These are phyloP conservation scores for Drosophila varians DNA, from an alignment of 1,140 invertebrate genomes.

Conservation along the genomic window DNA sequence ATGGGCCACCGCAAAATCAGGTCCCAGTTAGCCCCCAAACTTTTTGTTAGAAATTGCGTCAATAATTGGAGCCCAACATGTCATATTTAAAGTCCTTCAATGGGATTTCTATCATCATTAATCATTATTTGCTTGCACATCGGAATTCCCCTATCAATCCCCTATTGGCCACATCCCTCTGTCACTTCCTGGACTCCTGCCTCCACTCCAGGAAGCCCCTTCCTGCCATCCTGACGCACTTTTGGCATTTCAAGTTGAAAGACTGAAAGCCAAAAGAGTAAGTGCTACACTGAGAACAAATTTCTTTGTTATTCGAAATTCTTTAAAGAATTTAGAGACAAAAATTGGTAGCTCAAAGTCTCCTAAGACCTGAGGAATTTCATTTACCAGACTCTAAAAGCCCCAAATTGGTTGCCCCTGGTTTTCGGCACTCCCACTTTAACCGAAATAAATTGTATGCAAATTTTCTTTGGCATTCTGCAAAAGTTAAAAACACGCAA, in stretches of 20 bases:
- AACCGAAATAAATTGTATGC: slow-evolving; percentile 33
- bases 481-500: slow-evolving; percentile 55
- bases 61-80: background rate
- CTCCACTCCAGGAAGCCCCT: background rate
- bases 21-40: slow-evolving; percentile 9
- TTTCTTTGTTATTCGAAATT: background rate
- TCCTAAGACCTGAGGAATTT: too few species aligned
- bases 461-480: slow-evolving; percentile 42
- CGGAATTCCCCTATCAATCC: slow-evolving; percentile 27
- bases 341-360: too few species aligned
- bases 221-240: slow-evolving; percentile 26
- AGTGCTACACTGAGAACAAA: background rate
- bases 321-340: background rate
- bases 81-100: background rate
- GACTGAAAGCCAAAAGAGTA: slow-evolving; percentile 23
- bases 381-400: too few species aligned
- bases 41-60: background rate
- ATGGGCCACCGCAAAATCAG: slow-evolving; percentile 4
- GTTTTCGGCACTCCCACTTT: too few species aligned
- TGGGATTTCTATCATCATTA: background rate
- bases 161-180: slow-evolving; percentile 32
- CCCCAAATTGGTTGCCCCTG: too few species aligned
- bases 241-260: slow-evolving; percentile 35
- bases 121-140: slow-evolving; percentile 4
- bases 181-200: too few species aligned